A percentile compares a stretch with the other conserved stretches of the same genome.
Conservation (phyloP, 64 coral and sea anemone genomes). For the Stylophora pistillata region DNA sequence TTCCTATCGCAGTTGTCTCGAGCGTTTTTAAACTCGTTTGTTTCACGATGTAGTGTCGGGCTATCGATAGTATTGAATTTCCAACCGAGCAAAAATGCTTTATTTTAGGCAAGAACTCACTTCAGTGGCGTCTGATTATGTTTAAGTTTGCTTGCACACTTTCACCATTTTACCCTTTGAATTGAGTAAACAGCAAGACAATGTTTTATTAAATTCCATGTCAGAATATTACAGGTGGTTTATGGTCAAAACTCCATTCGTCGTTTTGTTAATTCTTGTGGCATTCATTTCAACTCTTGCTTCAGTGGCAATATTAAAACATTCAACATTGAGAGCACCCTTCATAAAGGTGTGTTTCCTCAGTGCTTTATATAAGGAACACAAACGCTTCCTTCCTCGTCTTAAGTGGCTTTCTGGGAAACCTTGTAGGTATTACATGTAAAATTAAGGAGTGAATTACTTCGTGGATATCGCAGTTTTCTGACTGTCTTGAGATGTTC, state of each 20-base stretch:
- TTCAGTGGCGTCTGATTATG: too few species aligned
- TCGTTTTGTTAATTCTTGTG: not conserved
- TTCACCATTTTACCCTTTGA: too few species aligned
- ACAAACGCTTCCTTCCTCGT: not conserved
- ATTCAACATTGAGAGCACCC: not conserved
- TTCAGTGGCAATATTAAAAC: not conserved
- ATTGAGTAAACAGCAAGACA: too few species aligned
- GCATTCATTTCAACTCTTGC: not conserved
- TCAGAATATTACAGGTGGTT: not conserved
- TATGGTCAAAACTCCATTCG: not conserved
- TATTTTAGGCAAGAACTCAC: too few species aligned
- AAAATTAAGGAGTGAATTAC: not conserved
- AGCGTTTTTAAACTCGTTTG: too few species aligned
- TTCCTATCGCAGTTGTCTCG: too few species aligned
- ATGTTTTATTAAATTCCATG: not conserved
- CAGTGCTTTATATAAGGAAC: not conserved
- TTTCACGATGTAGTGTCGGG: too few species aligned
- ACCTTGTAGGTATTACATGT: not conserved
- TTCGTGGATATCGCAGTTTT: not conserved
- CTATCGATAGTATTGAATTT: too few species aligned
- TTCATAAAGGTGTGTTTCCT: not conserved
- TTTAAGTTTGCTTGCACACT: too few species aligned
- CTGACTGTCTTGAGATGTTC: not conserved
- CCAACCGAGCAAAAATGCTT: too few species aligned
- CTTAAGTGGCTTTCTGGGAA: not conserved